A percentile compares a stretch with the other conserved stretches of the same genome.
Evolutionary conservation across 2,888 invertebrate species (phyloP).

Genomic region (Cylloceria caligata): DNA sequence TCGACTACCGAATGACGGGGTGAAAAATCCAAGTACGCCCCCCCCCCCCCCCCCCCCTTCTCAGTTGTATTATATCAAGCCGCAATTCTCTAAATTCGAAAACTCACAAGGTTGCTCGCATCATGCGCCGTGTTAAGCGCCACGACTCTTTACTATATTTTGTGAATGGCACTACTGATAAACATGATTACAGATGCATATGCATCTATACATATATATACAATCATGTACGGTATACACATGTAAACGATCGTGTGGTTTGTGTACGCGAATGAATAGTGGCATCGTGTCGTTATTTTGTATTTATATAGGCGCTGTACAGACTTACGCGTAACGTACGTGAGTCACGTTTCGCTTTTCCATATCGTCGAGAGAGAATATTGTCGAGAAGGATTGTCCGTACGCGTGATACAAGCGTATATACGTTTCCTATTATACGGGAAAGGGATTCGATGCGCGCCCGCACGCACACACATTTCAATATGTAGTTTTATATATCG

Average conservation of each 20-base stretch:
- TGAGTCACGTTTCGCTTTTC: constrained; percentile 47
- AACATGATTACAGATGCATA: constrained; percentile 4
- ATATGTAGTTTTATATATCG: neutral
- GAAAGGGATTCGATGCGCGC: constrained; percentile 38
- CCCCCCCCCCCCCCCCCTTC: neutral
- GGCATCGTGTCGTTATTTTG: constrained; percentile 39
- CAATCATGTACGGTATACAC: no score
- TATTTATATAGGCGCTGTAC: constrained; percentile 46
- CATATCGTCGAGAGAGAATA: constrained; percentile 24
- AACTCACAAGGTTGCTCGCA: constrained; percentile 8
- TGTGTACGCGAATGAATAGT: constrained; percentile 43
- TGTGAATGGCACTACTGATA: constrained; percentile 12
- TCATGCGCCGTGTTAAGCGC: constrained; percentile 12
- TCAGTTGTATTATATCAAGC: constrained; percentile 32
- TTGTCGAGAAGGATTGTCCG: constrained; percentile 8
- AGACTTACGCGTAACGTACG: constrained; percentile 45
- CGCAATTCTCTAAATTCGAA: constrained; percentile 52
- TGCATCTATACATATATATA: neutral
- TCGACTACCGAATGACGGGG: constrained; percentile 42
- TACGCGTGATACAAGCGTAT: constrained; percentile 14
- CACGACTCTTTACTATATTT: constrained; percentile 41
- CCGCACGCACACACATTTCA: neutral
- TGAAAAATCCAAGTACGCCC: constrained; percentile 28
- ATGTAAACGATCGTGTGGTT: no score
- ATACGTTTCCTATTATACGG: constrained; percentile 32